These are phyloP conservation scores for Drosophila sucinea DNA, from an alignment of 1,140 invertebrate genomes.

Conservation along the genomic window DNA sequence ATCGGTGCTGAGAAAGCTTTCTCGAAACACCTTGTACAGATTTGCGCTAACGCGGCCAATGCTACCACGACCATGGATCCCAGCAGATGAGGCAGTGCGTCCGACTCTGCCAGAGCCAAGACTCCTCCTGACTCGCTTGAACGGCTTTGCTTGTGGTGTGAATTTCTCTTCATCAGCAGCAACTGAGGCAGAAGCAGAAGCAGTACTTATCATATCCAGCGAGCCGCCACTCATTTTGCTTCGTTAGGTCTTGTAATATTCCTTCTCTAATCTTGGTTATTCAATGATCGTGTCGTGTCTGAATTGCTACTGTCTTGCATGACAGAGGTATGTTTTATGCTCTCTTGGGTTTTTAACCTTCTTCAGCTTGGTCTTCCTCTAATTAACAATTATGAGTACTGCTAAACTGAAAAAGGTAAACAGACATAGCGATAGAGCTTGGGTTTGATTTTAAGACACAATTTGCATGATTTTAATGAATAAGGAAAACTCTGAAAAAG, in stretches of 20 bases:
- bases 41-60: slow-evolving; percentile 61
- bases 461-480: slow-evolving; percentile 74
- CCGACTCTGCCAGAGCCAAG: slow-evolving; percentile 15
- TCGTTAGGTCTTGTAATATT: slow-evolving; percentile 44
- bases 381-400: slow-evolving; percentile 56
- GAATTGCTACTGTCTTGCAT: slow-evolving; percentile 42
- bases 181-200: slow-evolving; percentile 7
- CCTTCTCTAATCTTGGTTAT: slow-evolving; percentile 51
- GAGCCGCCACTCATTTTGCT: slow-evolving; percentile 64
- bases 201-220: slow-evolving; percentile 57
- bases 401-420: slow-evolving; percentile 43
- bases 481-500: slow-evolving; percentile 54
- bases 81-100: slow-evolving; percentile 43
- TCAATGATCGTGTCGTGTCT: slow-evolving; percentile 55
- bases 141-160: slow-evolving; percentile 1
- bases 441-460: slow-evolving; percentile 40
- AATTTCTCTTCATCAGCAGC: slow-evolving; percentile 27
- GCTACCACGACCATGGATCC: slow-evolving; percentile 48
- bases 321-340: slow-evolving; percentile 63
- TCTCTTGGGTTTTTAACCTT: slow-evolving; percentile 54
- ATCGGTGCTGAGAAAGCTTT: slow-evolving; percentile 53
- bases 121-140: slow-evolving; percentile 38
- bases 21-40: slow-evolving; percentile 62
- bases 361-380: slow-evolving; percentile 48
- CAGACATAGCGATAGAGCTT: background rate